Percentiles rank a stretch among this genome's conserved stretches.
Evolutionary conservation across 2,113 vertebrate genomes (phyloP).

Genomic region (Crocuta crocuta): DNA sequence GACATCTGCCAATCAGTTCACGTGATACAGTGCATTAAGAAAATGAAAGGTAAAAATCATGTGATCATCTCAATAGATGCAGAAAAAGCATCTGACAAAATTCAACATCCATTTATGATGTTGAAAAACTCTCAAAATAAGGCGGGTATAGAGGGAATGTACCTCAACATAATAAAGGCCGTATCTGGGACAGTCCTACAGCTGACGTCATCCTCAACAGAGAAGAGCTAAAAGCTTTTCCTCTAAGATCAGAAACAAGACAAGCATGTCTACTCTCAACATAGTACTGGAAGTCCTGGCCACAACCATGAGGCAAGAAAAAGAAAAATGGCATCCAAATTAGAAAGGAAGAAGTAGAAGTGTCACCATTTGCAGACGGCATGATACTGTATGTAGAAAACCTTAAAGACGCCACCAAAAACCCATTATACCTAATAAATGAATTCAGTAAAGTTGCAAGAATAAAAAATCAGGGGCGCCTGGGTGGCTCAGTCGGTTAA

Average conservation of each 20-base stretch:
- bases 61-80: background rate
- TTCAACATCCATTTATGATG: background rate
- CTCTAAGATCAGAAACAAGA: background rate
- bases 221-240: background rate
- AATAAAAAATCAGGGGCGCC: background rate
- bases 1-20: background rate
- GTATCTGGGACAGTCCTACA: background rate
- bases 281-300: background rate
- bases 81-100: background rate
- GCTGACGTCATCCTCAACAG: background rate
- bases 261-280: background rate
- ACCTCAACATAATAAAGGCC: background rate
- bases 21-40: background rate
- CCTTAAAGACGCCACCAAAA: background rate
- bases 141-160: background rate
- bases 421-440: background rate
- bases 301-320: background rate
- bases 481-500: too few relatives aligned
- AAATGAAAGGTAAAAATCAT: background rate
- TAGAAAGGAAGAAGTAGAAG: background rate
- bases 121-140: background rate
- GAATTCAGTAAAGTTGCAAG: background rate
- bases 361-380: background rate
- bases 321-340: background rate
- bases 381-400: background rate